Conservation (phyloP, 2,797 vertebrate genomes). For the Bryconaethiops microstoma region DNA sequence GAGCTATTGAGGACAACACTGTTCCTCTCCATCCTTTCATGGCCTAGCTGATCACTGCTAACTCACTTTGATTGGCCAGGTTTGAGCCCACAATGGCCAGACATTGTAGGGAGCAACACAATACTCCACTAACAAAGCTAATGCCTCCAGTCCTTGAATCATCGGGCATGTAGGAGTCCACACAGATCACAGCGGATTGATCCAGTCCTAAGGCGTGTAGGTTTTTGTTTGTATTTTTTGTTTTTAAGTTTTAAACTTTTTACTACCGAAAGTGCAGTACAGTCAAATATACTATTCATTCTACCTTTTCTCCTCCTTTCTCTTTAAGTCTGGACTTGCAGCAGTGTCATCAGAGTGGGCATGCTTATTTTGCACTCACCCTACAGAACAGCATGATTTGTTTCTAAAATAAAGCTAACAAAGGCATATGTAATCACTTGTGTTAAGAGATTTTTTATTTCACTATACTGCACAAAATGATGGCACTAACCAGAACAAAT, state of each 20-base stretch:
- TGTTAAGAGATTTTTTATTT: conserved; percentile 9
- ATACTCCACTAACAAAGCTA: conserved; percentile 76
- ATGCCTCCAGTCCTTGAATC: conserved; percentile 80
- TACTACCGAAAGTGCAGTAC: conserved; percentile 1
- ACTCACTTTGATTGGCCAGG: conserved; percentile 77
- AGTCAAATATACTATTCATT: neutral
- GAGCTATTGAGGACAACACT: conserved; percentile 62
- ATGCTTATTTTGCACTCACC: conserved; percentile 18
- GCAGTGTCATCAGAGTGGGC: conserved; percentile 12
- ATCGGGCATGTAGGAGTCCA: conserved; percentile 56
- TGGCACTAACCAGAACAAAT: too few species aligned
- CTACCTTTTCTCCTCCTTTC: neutral
- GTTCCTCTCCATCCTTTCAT: conserved; percentile 45
- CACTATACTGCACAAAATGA: too few species aligned
- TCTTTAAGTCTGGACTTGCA: neutral
- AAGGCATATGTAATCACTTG: conserved; percentile 10
- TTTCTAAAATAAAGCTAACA: conserved; percentile 39
- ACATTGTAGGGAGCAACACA: conserved; percentile 72
- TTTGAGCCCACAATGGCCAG: conserved; percentile 74
- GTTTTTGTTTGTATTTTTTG: conserved; percentile 15
- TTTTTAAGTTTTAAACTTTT: too few species aligned
- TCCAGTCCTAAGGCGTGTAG: conserved; percentile 19
- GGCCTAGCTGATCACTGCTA: conserved; percentile 78
- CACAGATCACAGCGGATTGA: conserved; percentile 19
- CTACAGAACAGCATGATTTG: neutral